phyloP scores from a whole-genome alignment of 1,140 invertebrate species.

The Trinorchestia longiramus region DNA sequence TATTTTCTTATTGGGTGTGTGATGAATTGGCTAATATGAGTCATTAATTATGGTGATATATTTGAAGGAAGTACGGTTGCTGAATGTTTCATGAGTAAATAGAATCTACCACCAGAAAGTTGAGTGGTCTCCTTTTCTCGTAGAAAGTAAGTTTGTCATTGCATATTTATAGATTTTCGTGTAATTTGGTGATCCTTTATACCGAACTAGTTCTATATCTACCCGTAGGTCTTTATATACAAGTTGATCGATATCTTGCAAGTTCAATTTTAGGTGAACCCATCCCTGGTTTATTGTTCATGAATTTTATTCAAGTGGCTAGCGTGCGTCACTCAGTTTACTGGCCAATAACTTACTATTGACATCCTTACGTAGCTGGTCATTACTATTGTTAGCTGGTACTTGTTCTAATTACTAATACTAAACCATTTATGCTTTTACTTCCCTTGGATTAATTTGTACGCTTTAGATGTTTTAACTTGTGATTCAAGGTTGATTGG shows the following conservation, averaged over 20 bases:
- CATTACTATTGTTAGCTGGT: not conserved
- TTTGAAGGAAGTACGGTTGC: not conserved
- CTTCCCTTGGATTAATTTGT: not conserved
- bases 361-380: not conserved
- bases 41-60: not conserved
- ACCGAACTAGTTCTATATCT: not conserved
- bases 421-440: not conserved
- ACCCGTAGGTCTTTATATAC: not conserved
- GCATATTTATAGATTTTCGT: not conserved
- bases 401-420: not conserved
- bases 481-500: not conserved
- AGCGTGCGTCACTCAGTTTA: not conserved
- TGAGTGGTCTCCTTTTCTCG: not conserved
- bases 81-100: not conserved
- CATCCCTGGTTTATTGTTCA: not conserved
- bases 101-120: not conserved
- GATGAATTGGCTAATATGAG: not conserved
- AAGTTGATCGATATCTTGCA: not conserved
- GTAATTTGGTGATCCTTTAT: not conserved
- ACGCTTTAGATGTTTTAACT: not conserved
- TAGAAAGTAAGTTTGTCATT: not conserved
- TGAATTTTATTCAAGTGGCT: not conserved
- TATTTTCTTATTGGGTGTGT: not conserved
- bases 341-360: not conserved
- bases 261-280: not conserved